Conservation (phyloP, 2,888 invertebrate genomes). For the Conchocele bisecta region DNA sequence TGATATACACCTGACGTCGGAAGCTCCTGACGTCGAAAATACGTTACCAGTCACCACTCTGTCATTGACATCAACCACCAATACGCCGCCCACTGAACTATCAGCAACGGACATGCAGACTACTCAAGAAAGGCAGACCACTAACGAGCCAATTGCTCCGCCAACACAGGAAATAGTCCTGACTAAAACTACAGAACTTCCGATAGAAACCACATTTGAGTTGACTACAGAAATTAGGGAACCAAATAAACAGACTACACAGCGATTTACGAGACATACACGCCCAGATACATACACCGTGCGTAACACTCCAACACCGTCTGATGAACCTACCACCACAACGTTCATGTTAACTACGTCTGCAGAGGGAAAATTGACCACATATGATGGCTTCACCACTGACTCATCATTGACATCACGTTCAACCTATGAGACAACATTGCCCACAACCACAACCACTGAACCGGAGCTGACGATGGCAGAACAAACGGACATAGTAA, state of each 20-base stretch:
- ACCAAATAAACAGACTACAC: background rate
- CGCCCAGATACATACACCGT: no score
- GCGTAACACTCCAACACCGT: no score
- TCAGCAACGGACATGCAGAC: background rate
- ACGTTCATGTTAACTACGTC: no score
- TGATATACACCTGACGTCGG: background rate
- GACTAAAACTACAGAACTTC: background rate
- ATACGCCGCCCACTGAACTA: background rate
- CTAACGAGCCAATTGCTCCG: no score
- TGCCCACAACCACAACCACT: conserved; percentile 3
- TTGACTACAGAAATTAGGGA: background rate
- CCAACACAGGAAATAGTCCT: background rate
- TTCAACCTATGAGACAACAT: no score
- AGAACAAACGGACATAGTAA: no score
- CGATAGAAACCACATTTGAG: background rate
- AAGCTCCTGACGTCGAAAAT: no score
- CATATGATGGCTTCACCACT: no score
- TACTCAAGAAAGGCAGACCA: background rate
- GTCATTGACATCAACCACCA: background rate
- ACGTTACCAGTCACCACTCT: no score
- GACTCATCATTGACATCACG: no score
- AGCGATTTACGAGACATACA: background rate
- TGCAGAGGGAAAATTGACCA: no score
- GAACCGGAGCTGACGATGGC: conserved; percentile 5
- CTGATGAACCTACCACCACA: no score